Percentiles rank a stretch among this genome's conserved stretches.
Conservation (phyloP, 2,888 invertebrate genomes). For the Lypha dubia region DNA sequence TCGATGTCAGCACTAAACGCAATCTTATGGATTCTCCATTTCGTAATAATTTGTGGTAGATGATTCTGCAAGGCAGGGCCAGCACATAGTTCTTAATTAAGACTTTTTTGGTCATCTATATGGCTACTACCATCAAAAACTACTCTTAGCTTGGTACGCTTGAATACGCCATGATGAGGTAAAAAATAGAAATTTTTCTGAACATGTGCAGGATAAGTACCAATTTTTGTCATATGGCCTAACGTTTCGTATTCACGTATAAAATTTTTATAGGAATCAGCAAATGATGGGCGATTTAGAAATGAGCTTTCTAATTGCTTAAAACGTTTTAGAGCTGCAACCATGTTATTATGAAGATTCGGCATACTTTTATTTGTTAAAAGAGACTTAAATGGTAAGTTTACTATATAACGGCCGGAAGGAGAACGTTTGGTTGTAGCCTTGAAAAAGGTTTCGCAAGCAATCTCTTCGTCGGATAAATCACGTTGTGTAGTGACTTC, state of each 20-base stretch:
- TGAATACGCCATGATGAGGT: no score
- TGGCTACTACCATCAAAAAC: no score
- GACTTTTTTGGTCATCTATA: not conserved
- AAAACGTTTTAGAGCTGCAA: not conserved
- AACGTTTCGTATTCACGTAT: not conserved
- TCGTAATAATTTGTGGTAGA: constrained; percentile 44
- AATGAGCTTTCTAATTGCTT: not conserved
- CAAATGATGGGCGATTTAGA: not conserved
- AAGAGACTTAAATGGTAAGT: no score
- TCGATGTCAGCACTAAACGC: no score
- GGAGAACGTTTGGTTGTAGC: constrained; percentile 6
- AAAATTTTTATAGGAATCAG: not conserved
- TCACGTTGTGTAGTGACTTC: not conserved
- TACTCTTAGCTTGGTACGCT: no score
- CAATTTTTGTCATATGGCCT: constrained; percentile 37
- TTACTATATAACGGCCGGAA: constrained; percentile 2
- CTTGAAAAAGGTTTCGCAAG: constrained; percentile 30
- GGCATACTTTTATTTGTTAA: not conserved
- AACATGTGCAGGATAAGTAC: no score
- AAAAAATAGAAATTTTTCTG: no score
- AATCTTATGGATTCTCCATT: constrained; percentile 22
- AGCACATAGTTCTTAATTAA: constrained; percentile 47
- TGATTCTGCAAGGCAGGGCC: constrained; percentile 66
- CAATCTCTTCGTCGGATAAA: constrained; percentile 4
- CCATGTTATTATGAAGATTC: constrained; percentile 1